phyloP scores from a whole-genome alignment of 23 tunicate genomes.

The Trididemnum nubilum region DNA sequence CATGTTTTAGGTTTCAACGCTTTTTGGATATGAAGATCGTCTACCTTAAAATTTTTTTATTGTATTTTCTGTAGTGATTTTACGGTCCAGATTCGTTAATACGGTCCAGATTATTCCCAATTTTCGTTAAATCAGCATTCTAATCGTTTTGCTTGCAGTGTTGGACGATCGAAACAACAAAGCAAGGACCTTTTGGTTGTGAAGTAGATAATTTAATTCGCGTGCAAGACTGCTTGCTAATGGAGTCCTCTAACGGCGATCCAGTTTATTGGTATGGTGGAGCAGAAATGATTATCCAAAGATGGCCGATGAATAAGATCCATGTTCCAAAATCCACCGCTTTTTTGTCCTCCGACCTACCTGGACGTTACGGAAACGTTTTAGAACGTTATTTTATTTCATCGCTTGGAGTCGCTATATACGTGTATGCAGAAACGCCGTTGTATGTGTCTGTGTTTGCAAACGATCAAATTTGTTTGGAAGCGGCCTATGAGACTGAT shows the following conservation, averaged over 20 bases:
- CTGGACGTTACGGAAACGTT: conserved; percentile 65
- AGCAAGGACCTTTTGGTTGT: background rate
- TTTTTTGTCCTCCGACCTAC: conserved; percentile 58
- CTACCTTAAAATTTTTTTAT: too few relatives aligned
- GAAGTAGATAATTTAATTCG: background rate
- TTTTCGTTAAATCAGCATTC: too few relatives aligned
- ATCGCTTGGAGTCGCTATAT: conserved; percentile 50
- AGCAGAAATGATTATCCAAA: conserved; percentile 51
- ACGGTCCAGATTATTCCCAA: too few relatives aligned
- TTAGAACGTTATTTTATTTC: conserved; percentile 67
- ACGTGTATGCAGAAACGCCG: conserved; percentile 36
- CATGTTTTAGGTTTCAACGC: too few relatives aligned
- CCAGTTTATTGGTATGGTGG: conserved; percentile 68
- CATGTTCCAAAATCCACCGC: conserved; percentile 2
- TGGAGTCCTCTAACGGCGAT: conserved; percentile 13
- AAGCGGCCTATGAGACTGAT: conserved; percentile 14
- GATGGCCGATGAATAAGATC: conserved; percentile 59
- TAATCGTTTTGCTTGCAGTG: conserved; percentile 23
- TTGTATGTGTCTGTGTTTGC: conserved; percentile 35
- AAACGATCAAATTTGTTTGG: conserved; percentile 44
- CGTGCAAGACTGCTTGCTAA: conserved; percentile 48
- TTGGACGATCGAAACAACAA: conserved; percentile 17
- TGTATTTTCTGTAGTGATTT: too few relatives aligned
- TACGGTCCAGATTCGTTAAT: too few relatives aligned
- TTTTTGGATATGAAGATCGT: too few relatives aligned